A percentile compares a stretch with the other conserved stretches of the same genome.
phyloP scores from a whole-genome alignment of 2,797 vertebrate genomes.

The Paramormyrops hopkinsi region DNA sequence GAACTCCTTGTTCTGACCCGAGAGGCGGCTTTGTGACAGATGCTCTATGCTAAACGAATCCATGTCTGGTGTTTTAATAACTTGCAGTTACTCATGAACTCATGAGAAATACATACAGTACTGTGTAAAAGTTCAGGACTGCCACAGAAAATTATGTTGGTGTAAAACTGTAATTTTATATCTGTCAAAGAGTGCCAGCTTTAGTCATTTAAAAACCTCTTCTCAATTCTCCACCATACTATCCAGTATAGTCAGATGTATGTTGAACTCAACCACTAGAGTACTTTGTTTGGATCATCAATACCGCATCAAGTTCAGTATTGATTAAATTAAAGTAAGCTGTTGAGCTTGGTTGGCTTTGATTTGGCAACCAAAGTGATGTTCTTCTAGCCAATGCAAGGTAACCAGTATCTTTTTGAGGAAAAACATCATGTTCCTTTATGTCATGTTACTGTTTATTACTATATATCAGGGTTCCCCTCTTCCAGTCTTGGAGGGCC shows the following conservation, averaged over 20 bases:
- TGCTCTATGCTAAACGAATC: not conserved
- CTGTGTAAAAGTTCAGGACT: not conserved
- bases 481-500: not conserved
- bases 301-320: not conserved
- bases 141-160: not conserved
- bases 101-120: not conserved
- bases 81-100: not conserved
- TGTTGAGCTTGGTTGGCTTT: not conserved
- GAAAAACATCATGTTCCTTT: not conserved
- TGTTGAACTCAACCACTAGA: not conserved
- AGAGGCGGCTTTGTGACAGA: slow-evolving; percentile 11
- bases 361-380: not conserved
- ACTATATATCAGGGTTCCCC: not conserved
- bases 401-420: not conserved
- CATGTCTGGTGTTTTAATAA: not conserved
- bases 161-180: not conserved
- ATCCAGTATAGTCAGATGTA: not conserved
- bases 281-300: not conserved
- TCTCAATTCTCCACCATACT: not conserved
- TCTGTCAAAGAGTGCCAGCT: not conserved
- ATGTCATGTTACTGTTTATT: not conserved
- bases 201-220: not conserved
- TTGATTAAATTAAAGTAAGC: not conserved
- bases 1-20: slow-evolving; percentile 36
- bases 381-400: not conserved